Evolutionary conservation across 1,140 invertebrate genomes (phyloP).

Genomic region (Melanaphis sacchari): DNA sequence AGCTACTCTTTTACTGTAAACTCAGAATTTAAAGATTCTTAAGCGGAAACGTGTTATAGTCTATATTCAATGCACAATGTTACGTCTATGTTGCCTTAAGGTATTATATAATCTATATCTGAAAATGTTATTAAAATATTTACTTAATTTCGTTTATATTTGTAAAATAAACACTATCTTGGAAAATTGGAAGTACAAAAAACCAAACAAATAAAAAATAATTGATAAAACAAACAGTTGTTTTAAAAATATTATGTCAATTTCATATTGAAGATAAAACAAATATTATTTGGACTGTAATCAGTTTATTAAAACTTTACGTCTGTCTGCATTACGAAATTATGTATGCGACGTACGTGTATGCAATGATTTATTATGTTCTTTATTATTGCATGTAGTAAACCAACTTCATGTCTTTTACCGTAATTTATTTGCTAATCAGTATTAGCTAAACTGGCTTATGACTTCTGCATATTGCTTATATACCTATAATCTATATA

Average conservation of each 20-base stretch:
- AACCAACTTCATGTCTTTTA: too few relatives aligned
- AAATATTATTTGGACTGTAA: slow-evolving; percentile 10
- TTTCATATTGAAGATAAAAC: neutral
- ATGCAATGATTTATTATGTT: neutral
- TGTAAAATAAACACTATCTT: neutral
- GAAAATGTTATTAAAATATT: too few relatives aligned
- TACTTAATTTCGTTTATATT: neutral
- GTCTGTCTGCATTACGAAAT: too few relatives aligned
- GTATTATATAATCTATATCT: too few relatives aligned
- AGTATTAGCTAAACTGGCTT: too few relatives aligned
- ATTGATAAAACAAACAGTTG: neutral
- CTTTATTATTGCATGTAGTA: neutral
- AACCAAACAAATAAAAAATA: neutral
- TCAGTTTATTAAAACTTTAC: neutral
- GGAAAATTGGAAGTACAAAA: neutral
- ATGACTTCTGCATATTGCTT: too few relatives aligned
- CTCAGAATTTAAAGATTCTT: neutral
- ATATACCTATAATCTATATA: too few relatives aligned
- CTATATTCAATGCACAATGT: neutral
- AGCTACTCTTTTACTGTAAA: neutral
- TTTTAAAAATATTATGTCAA: neutral
- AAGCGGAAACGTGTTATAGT: neutral
- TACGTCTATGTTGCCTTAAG: too few relatives aligned
- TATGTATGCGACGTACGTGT: neutral
- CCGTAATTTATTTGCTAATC: too few relatives aligned